Evolutionary conservation across 2,888 invertebrate genomes (phyloP), one percentile per base, ranked within the genome.

Genomic region (Acronicta aceris): DNA sequence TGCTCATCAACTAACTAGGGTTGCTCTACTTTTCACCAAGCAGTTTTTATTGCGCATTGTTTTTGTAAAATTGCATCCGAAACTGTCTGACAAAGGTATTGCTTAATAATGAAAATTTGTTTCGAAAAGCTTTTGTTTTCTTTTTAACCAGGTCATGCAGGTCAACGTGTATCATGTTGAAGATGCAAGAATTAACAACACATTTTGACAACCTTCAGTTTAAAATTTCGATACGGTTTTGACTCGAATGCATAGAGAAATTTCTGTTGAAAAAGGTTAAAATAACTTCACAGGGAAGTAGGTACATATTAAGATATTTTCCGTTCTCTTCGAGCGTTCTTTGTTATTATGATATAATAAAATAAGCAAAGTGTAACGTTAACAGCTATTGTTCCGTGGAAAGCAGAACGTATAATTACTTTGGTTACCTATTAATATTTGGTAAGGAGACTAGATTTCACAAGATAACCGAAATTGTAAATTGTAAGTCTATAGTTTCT

Each of bases 11-110:
- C 91, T 89, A 85, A 88, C 88, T 86, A 92, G 93, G 93, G 92
- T 86, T 92, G 92, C 79, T 82, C 84, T 82, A 85, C 83, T 82
- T 88, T 83, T 87, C 85, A 82, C 80, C 81, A 81, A 79, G 87
- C 80, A 78, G 81, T 85, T 85, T 91, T 91, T 89, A 92, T 86
- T 83, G 84, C 69, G 81, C 89, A 93, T 93, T 94, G 93, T 94
- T 88, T 89, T 85, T 78, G 72, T 77, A 57, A 71, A 75, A 63
- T 76, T 71, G 71, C 66, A 78, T 56, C 61, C 57, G 62, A 71
- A 71, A 53, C 55, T 59, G 42, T 27, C 68, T 61, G 64, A 71
- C 76, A 71, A 56, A 69, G 59, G 12, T 81, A 79, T 86, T 84
- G 81, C 81, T 82, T 80, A 78, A 80, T 81, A 89, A 90, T 80